Conservation (phyloP, 2,888 invertebrate species). For the Drosophila ezoana region DNA sequence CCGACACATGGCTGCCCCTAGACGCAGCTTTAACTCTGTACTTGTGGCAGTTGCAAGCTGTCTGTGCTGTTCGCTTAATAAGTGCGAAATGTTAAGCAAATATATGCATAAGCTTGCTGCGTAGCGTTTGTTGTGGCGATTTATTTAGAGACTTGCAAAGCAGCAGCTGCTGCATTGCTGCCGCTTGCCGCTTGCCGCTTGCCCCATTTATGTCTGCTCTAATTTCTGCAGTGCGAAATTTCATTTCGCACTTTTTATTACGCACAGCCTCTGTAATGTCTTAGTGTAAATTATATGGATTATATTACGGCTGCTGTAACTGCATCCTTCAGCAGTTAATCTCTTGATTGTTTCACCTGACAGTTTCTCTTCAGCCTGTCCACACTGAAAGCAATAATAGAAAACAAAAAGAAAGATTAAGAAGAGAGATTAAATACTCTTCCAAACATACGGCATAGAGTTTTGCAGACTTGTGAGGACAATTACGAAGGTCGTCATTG, state of each 20-base stretch:
- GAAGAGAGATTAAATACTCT: too few relatives aligned
- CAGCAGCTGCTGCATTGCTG: slow-evolving; percentile 6
- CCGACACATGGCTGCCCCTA: slow-evolving; percentile 9
- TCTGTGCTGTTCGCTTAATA: slow-evolving; percentile 1
- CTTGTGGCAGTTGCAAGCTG: slow-evolving; percentile 14
- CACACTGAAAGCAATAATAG: too few relatives aligned
- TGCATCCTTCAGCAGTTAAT: not conserved
- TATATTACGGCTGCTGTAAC: not conserved
- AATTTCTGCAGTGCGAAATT: slow-evolving; percentile 15
- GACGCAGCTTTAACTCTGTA: slow-evolving; percentile 14
- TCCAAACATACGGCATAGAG: too few relatives aligned
- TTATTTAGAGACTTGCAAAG: slow-evolving; percentile 18
- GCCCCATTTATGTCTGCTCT: slow-evolving; percentile 14
- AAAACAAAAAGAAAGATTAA: too few relatives aligned
- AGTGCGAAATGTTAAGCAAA: slow-evolving; percentile 24
- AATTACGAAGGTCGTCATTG: too few relatives aligned
- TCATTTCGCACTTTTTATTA: slow-evolving; percentile 29
- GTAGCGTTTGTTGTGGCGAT: slow-evolving; percentile 12
- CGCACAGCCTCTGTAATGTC: not conserved
- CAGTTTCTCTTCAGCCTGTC: not conserved
- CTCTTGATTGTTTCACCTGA: not conserved
- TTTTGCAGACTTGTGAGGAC: too few relatives aligned
- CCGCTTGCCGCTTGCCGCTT: slow-evolving; percentile 1
- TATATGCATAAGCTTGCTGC: slow-evolving; percentile 17
- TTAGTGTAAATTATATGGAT: too few relatives aligned